These are phyloP conservation scores for Drosophila setifemur DNA, from an alignment of 1,140 invertebrate genomes.

Conservation along the genomic window DNA sequence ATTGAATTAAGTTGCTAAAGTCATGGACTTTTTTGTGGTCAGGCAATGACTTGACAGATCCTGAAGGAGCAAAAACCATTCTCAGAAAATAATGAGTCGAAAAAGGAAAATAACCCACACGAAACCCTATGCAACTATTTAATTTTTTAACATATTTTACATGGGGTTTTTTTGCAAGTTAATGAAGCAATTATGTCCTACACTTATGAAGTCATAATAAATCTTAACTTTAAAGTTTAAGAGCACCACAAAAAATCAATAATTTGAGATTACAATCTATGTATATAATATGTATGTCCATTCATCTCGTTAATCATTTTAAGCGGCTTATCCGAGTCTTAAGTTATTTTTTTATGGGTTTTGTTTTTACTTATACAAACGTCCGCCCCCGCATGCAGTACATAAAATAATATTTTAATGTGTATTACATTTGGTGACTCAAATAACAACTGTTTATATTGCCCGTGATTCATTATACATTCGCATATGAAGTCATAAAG, in stretches of 20 bases:
- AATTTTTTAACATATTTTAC: too few relatives aligned
- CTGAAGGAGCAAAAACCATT: conserved; percentile 16
- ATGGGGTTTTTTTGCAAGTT: background rate
- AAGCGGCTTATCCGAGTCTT: conserved; percentile 2
- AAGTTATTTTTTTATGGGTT: background rate
- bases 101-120: background rate
- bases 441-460: conserved; percentile 14
- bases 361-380: background rate
- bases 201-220: too few relatives aligned
- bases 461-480: conserved; percentile 14
- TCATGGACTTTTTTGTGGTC: conserved; percentile 1
- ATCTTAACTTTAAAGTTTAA: background rate
- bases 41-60: conserved; percentile 28
- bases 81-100: conserved; percentile 27
- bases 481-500: conserved; percentile 21
- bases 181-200: too few relatives aligned
- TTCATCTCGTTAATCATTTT: background rate
- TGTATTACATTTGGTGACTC: conserved; percentile 27
- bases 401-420: too few relatives aligned
- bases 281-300: background rate
- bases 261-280: too few relatives aligned
- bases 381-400: conserved; percentile 1
- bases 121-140: background rate
- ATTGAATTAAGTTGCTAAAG: conserved; percentile 46
- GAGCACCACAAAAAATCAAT: background rate